Evolutionary conservation across 1,140 invertebrate genomes (phyloP), one percentile per base, ranked within the genome.

Genomic region (Platorchestia sp.): DNA sequence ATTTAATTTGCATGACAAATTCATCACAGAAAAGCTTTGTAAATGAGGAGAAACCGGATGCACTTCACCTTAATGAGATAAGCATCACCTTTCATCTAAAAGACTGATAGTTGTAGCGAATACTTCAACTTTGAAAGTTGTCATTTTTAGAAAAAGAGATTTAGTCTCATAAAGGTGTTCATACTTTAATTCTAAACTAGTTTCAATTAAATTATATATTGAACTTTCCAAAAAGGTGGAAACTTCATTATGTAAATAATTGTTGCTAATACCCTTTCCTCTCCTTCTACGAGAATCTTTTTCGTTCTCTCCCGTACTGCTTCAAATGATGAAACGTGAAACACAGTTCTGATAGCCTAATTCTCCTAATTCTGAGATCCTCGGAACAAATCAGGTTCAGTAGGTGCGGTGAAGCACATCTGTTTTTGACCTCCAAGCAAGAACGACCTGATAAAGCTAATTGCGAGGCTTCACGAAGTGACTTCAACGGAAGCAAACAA

Each of bases 401-500:
- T 27, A 75, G 59, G 47, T 36, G 59, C 10, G 27, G 59, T 75
- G 59, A 75, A 75, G 59, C 59, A 75, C 59, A 22, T 75, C 59
- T 90, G 44, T 90, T 42, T 90, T 90, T 90, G 87, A 90, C 87
- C 87, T 27, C 41, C 87, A 16, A 44, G 41, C 16, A 90, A 90
- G 41, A 90, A 36, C 41, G 27, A 14, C 41, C 19, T 43, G 87
- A 90, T 90, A 90, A 43, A 90, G 91, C 45, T 93, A 93, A 93
- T 93, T 93, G 36, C 91, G 14, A 93, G 43, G 41, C 91, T 93
- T 93, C 91, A 44, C 91, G 91, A 45, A 93, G 43, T 45, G 91
- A 93, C 91, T 93, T 93, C 10, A 45, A 93, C 44, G 91, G 91
- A 93, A 93, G 91, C 91, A 93, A 93, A 93, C 91, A 93, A 93